These are phyloP conservation scores for Porphyrio hochstetteri DNA, from an alignment of 2,113 vertebrate genomes.

Conservation along the genomic window DNA sequence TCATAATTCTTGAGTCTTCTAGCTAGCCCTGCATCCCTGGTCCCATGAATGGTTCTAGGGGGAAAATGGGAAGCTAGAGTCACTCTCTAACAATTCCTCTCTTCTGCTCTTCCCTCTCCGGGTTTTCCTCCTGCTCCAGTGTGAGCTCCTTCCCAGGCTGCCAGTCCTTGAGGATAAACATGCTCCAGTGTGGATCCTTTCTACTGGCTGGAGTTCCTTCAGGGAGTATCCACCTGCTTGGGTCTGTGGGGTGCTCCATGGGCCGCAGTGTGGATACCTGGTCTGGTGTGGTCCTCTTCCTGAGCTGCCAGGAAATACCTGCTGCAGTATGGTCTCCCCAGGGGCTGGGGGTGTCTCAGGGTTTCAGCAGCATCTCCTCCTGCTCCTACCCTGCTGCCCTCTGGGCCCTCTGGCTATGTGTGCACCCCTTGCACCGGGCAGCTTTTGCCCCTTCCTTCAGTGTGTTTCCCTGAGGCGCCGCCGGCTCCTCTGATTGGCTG, in stretches of 20 bases:
- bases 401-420: background rate
- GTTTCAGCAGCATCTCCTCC: background rate
- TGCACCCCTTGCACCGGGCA: too few species aligned
- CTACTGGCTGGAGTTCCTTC: background rate
- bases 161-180: background rate
- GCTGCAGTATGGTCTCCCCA: background rate
- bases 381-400: background rate
- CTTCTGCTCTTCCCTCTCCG: background rate
- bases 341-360: background rate
- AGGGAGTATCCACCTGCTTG: background rate
- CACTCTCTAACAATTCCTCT: background rate
- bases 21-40: fast-evolving
- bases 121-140: background rate
- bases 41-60: background rate
- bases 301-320: background rate
- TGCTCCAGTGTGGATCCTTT: background rate
- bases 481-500: fast-evolving
- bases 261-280: background rate
- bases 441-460: too few species aligned
- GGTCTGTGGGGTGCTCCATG: background rate
- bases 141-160: background rate
- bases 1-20: background rate
- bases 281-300: background rate
- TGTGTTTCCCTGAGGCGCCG: fast-evolving
- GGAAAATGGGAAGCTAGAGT: background rate